Evolutionary conservation across 2,888 invertebrate species (phyloP), one percentile per base, ranked within the genome.

Genomic region (Elysia crispata): DNA sequence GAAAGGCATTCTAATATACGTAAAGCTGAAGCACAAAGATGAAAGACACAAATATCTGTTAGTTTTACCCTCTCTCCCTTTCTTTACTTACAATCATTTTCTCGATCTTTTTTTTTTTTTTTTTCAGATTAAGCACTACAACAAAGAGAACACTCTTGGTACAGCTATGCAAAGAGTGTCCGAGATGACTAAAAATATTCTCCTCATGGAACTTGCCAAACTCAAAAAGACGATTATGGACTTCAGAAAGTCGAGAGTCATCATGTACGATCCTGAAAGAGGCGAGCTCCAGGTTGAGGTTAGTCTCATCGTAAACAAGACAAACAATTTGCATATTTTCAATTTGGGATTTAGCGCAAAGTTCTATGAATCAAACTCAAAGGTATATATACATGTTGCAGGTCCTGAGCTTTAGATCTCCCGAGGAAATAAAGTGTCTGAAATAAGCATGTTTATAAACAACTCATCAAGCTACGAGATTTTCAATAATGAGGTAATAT

Each of bases 271-370:
- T 79, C 89, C 90, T 28, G 81, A 86, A 28, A 84, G 85, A 62
- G 91, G 91, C 66, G 87, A 89, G 57, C 86, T 90, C 67, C 89
- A 89, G 70, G 88, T 90, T 83, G 87, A 90, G 81, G 80, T 91
- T 18, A 5, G 25, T 67, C 3, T 3, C 15, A 23, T 60, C 25
- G 15, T 60, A 25, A 6, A 23, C 3, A 60, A 60, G 5, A 23
- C 25, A 23, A 13, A 3, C 23, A 60, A 25, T 3, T 60, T 60
- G n/a, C n/a, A n/a, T n/a, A n/a, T n/a, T n/a, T n/a, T n/a, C n/a
- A n/a, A n/a, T n/a, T n/a, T n/a, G n/a, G n/a, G n/a, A n/a, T n/a
- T n/a, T n/a, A n/a, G n/a, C n/a, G n/a, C n/a, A n/a, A n/a, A n/a
- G n/a, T n/a, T n/a, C n/a, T n/a, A n/a, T n/a, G n/a, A n/a, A n/a